Percentiles rank a stretch among this genome's conserved stretches.
Conservation (phyloP, 2,888 invertebrate species). For the Tenthredo mesomela region DNA sequence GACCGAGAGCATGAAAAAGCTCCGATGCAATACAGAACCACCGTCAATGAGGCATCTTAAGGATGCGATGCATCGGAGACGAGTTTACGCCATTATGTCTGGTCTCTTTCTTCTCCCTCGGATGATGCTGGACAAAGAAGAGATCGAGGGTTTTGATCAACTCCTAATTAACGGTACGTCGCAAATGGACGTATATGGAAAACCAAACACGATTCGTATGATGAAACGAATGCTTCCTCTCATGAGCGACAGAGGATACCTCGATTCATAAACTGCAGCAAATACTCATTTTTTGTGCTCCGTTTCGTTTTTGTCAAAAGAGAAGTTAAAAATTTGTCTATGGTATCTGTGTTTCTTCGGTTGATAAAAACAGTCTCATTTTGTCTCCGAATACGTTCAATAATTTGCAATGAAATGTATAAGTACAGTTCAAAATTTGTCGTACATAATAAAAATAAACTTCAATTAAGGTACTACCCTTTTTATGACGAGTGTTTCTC, state of each 20-base stretch:
- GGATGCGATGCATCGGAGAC: conserved; percentile 62
- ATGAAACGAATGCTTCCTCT: conserved; percentile 60
- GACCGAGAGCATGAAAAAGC: conserved; percentile 57
- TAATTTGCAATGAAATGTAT: too few relatives aligned
- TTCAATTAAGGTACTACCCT: too few relatives aligned
- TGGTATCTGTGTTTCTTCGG: too few relatives aligned
- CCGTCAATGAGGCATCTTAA: conserved; percentile 62
- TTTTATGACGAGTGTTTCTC: too few relatives aligned
- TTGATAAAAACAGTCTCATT: too few relatives aligned
- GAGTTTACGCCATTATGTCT: conserved; percentile 60
- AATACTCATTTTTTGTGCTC: neutral
- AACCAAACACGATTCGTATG: conserved; percentile 57
- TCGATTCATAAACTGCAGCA: conserved; percentile 56
- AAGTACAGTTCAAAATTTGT: too few relatives aligned
- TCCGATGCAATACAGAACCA: conserved; percentile 61
- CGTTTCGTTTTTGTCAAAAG: too few relatives aligned
- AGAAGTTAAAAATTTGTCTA: too few relatives aligned
- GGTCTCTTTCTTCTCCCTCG: conserved; percentile 62
- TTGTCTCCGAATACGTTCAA: too few relatives aligned
- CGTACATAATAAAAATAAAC: too few relatives aligned
- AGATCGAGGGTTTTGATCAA: conserved; percentile 60
- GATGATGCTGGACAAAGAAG: conserved; percentile 62
- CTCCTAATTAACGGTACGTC: conserved; percentile 57
- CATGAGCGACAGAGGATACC: conserved; percentile 61
- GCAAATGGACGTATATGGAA: conserved; percentile 64